Conservation (phyloP, 2,113 vertebrate genomes). For the Sinocyclocheilus maitianheensis region DNA sequence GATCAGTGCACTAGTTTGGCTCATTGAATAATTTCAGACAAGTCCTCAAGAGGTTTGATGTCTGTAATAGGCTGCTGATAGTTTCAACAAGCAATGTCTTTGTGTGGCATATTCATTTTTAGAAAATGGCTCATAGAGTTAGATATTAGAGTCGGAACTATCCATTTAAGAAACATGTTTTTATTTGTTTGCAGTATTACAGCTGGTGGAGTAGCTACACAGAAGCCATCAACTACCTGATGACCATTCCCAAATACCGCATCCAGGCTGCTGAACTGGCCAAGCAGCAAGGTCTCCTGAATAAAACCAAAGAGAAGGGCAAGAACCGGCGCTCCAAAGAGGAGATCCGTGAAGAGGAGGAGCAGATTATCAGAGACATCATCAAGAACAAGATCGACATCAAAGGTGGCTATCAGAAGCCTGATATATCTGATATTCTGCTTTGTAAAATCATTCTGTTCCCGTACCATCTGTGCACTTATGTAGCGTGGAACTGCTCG, state of each 20-base stretch:
- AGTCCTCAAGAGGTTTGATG: too few relatives aligned
- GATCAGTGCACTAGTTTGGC: too few relatives aligned
- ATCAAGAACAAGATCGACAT: constrained; percentile 99
- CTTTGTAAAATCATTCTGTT: constrained; percentile 88
- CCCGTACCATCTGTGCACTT: constrained; percentile 84
- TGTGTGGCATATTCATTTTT: too few relatives aligned
- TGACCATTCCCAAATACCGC: constrained; percentile 92
- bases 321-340: constrained; percentile 92
- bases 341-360: constrained; percentile 94
- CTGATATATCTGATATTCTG: constrained; percentile 89
- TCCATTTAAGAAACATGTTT: too few relatives aligned
- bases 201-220: constrained; percentile 99
- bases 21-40: too few relatives aligned
- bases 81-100: too few relatives aligned
- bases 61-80: too few relatives aligned
- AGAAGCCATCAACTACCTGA: constrained; percentile 93
- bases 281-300: constrained; percentile 90
- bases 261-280: constrained; percentile 94
- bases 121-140: too few relatives aligned
- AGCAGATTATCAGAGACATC: constrained; percentile 93
- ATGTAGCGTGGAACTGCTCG: constrained; percentile 83
- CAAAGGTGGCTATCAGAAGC: constrained; percentile 96
- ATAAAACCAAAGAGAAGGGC: constrained; percentile 90
- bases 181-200: constrained; percentile 82
- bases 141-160: too few relatives aligned